phyloP scores from a whole-genome alignment of 2,797 vertebrate genomes.

The Fratercula arctica region DNA sequence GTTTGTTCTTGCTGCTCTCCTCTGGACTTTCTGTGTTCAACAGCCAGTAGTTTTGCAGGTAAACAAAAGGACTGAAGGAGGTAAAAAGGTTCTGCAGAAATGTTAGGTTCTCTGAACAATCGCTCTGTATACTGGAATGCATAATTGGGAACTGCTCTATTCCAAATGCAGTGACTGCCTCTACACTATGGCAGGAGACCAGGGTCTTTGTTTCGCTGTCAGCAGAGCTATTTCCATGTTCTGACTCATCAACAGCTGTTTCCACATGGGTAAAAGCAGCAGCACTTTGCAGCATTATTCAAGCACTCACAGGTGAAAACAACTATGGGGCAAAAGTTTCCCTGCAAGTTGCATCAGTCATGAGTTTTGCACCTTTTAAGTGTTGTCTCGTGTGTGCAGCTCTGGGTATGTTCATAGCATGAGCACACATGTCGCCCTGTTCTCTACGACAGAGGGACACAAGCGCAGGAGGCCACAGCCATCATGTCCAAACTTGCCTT shows the following conservation, averaged over 20 bases:
- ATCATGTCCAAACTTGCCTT: not conserved
- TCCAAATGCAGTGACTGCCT: conserved; percentile 3
- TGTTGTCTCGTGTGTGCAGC: not conserved
- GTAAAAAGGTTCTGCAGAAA: not conserved
- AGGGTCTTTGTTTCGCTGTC: conserved; percentile 35
- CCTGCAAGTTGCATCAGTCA: not conserved
- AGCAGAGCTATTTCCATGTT: conserved; percentile 48
- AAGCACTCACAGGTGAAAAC: not conserved
- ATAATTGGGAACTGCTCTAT: not conserved
- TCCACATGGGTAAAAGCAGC: not conserved
- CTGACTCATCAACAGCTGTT: conserved; percentile 15
- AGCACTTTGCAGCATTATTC: not conserved
- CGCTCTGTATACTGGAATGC: not conserved
- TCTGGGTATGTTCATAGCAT: not conserved
- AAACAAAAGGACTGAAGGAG: not conserved
- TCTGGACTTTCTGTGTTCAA: not conserved
- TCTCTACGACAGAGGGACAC: not conserved
- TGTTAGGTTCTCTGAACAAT: not conserved
- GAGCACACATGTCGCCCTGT: not conserved
- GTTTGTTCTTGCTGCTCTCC: not conserved
- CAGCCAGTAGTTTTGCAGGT: not conserved
- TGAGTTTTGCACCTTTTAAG: not conserved
- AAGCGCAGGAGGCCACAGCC: not conserved
- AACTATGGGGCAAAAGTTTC: not conserved
- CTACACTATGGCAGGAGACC: conserved; percentile 7